Evolutionary conservation across 2,797 vertebrate genomes (phyloP).

Genomic region (Columba guinea): DNA sequence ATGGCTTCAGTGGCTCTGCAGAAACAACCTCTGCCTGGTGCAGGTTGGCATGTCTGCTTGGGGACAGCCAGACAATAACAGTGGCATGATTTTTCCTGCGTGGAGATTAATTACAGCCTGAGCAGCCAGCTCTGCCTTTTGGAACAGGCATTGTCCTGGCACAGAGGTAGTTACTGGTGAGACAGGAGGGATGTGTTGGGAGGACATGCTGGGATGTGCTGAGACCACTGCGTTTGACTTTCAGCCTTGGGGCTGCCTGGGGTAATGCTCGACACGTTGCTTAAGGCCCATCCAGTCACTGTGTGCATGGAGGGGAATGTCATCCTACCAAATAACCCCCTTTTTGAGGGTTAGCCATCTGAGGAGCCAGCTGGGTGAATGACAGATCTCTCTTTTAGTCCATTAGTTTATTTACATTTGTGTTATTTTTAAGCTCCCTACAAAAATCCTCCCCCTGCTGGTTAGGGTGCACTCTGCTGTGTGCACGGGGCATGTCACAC

Average conservation of each 20-base stretch:
- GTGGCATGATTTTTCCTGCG: background rate
- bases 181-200: background rate
- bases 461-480: background rate
- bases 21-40: background rate
- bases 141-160: fast-evolving
- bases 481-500: fast-evolving
- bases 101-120: background rate
- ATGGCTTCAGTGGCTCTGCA: background rate
- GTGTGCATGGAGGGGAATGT: fast-evolving
- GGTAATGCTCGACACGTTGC: fast-evolving
- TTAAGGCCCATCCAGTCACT: background rate
- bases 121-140: background rate
- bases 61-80: too few species aligned
- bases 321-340: background rate
- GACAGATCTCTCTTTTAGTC: background rate
- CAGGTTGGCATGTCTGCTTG: too few species aligned
- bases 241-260: background rate
- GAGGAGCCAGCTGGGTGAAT: background rate
- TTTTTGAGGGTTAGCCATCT: background rate
- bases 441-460: background rate
- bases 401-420: background rate
- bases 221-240: background rate
- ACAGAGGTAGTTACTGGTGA: background rate
- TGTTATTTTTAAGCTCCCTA: background rate
- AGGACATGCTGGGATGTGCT: fast-evolving